Evolutionary conservation across 2,888 invertebrate genomes (phyloP).

Genomic region (Emmelina monodactyla): DNA sequence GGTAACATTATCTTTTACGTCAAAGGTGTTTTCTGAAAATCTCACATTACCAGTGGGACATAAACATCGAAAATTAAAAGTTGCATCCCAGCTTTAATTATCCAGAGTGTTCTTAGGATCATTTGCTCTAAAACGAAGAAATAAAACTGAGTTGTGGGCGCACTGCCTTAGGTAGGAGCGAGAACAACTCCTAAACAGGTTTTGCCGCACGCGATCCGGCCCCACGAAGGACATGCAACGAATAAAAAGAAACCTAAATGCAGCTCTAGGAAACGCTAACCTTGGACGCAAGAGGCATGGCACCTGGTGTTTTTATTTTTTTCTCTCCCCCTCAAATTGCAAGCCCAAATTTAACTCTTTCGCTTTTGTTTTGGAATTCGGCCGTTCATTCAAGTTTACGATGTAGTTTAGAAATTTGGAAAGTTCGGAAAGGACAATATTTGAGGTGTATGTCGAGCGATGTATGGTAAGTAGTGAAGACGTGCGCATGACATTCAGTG

Average conservation of each 20-base stretch:
- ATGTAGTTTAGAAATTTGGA: constrained; percentile 17
- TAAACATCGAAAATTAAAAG: no score
- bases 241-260: constrained; percentile 63
- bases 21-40: no score
- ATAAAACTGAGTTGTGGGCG: constrained; percentile 39
- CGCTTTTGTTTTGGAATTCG: constrained; percentile 21
- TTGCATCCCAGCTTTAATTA: constrained; percentile 19
- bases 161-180: constrained; percentile 48
- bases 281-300: constrained; percentile 58
- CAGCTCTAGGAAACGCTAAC: constrained; percentile 64
- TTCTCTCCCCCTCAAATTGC: constrained; percentile 47
- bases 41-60: no score
- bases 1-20: no score
- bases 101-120: constrained; percentile 1
- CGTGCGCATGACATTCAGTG: constrained; percentile 20
- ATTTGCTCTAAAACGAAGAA: constrained; percentile 21
- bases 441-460: no score
- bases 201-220: constrained; percentile 57
- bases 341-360: constrained; percentile 45
- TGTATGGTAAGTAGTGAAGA: no score
- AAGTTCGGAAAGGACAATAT: constrained; percentile 23
- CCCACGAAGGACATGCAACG: constrained; percentile 55
- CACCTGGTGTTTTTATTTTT: constrained; percentile 58
- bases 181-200: constrained; percentile 54
- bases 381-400: background rate